Conservation (phyloP, 2,113 vertebrate genomes). For the Zapornia atra region DNA sequence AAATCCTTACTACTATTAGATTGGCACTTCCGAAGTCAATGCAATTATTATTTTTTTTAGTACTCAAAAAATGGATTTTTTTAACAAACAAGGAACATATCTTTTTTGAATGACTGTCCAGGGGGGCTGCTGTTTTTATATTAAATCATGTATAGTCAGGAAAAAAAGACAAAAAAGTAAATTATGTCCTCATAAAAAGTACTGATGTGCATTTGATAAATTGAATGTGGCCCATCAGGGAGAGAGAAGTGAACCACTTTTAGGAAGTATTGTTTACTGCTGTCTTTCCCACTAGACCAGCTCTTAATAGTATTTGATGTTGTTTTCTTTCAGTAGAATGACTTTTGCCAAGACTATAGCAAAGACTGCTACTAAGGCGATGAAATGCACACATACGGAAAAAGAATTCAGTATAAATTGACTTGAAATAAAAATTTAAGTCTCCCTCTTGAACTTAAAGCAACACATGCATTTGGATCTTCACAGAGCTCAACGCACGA, state of each 20-base stretch:
- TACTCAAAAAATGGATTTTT: neutral
- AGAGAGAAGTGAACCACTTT: neutral
- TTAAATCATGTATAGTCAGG: neutral
- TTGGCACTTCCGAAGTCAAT: neutral
- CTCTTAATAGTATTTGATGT: neutral
- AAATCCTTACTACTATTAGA: neutral
- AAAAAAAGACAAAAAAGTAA: neutral
- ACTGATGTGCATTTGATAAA: neutral
- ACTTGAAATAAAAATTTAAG: neutral
- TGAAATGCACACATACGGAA: accelerated
- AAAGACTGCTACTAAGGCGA: neutral
- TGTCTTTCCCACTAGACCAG: neutral
- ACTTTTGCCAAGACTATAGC: neutral
- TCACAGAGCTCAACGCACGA: neutral
- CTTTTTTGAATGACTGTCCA: neutral
- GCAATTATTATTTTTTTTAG: neutral
- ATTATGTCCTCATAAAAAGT: neutral
- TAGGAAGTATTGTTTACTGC: neutral
- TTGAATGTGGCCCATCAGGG: neutral
- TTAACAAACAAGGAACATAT: neutral
- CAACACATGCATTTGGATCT: neutral
- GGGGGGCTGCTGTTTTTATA: neutral
- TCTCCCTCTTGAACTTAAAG: neutral
- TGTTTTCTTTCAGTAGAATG: neutral
- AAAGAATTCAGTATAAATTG: neutral